These are phyloP conservation scores for Ectropis grisescens DNA, from an alignment of 1,140 invertebrate genomes.

Conservation along the genomic window DNA sequence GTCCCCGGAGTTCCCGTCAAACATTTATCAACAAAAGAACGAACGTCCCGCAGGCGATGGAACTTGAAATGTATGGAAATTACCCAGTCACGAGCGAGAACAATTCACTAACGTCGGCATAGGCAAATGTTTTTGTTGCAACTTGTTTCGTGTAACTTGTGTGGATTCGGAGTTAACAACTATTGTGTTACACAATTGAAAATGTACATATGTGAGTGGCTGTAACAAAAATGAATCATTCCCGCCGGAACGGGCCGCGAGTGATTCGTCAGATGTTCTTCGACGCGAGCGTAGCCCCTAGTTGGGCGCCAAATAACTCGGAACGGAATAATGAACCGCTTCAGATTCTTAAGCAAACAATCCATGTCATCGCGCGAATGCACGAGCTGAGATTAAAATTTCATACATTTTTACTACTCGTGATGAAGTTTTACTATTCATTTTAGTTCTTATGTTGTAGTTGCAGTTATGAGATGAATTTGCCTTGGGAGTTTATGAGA, in stretches of 20 bases:
- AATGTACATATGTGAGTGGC: not conserved
- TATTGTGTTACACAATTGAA: conserved; percentile 3
- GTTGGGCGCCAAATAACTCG: conserved; percentile 33
- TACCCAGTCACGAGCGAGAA: conserved; percentile 66
- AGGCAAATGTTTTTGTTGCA: conserved; percentile 68
- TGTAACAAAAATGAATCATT: conserved; percentile 9
- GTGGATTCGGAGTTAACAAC: conserved; percentile 41
- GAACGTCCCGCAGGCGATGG: conserved; percentile 69
- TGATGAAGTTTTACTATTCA: conserved; percentile 6
- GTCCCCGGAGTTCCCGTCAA: conserved; percentile 69
- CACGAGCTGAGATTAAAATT: conserved; percentile 26
- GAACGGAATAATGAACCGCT: conserved; percentile 32
- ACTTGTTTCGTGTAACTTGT: conserved; percentile 50
- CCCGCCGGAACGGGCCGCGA: conserved; percentile 10
- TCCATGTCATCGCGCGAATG: conserved; percentile 24
- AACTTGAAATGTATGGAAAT: conserved; percentile 71
- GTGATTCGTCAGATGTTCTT: conserved; percentile 24
- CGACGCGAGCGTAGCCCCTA: conserved; percentile 16
- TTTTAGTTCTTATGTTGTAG: not conserved
- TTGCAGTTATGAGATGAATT: not conserved
- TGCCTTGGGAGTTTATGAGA: too few relatives aligned
- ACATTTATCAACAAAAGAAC: conserved; percentile 71
- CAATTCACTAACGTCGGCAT: conserved; percentile 67
- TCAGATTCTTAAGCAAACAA: conserved; percentile 30
- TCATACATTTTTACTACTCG: conserved; percentile 14